Base-by-base conservation (phyloP, 2,113 vertebrate species). In the Austrofundulus limnaeus region DNA sequence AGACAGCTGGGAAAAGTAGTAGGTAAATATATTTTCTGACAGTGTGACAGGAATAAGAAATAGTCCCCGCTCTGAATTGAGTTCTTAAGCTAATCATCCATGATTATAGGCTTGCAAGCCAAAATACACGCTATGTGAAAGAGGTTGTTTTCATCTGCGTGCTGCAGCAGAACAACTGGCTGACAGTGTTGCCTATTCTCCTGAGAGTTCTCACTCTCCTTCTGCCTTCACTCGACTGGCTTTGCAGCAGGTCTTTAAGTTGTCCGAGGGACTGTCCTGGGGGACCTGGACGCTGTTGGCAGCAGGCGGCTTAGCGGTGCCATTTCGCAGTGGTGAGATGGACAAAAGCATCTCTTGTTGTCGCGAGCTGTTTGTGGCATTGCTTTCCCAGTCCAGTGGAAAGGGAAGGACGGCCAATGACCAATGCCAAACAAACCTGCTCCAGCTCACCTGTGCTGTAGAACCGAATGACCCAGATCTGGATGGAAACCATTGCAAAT, bases 401-500 rank as follows among this genome's bases (percentile, higher is more conserved):
- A 87, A 86, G 88, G 84, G 88, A 84, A 90, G 83, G 83, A 84
- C 86, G 60, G 82, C 85, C 81, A 88, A 55, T 48, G 82, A 83
- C 81, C 84, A 62, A 67, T 78, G 86, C 84, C 87, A 88, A 89
- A 86, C 84, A 88, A 91, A 88, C 86, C 85, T 83, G 85, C 70
- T 88, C 86, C 84, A 77, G 81, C 87, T 92, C 87, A 92, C 90
- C 90, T 92, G 90, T 87, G 79, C 87, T 85, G 78, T 81, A 77
- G 87, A 89, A 89, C 82, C 24, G 70, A 84, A 66, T 84, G 87
- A 89, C 85, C 85, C 86, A 90, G 74, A 88, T 90, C 81, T 88
- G 85, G 84, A 89, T 84, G 88, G 87, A 90, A 89, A 89, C 86
- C 87, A 88, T 91, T 87, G 88, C 82, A 89, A 89, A 89, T 88